Evolutionary conservation across 2,888 invertebrate species (phyloP).

Genomic region (Dicyrtoma fusca): DNA sequence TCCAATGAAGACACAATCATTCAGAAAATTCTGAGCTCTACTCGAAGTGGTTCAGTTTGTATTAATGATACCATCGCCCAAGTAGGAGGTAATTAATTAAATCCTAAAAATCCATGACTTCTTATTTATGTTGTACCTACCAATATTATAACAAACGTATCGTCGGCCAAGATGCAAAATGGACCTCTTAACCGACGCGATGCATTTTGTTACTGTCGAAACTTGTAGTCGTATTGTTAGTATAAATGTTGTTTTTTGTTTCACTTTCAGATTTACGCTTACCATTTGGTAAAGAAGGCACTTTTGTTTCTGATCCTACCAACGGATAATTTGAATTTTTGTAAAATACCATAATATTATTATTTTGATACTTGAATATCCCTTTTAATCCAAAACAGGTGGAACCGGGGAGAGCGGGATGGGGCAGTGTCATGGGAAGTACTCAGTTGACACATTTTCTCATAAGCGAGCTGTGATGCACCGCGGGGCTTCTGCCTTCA

Average conservation of each 20-base stretch:
- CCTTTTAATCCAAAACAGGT: too few species aligned
- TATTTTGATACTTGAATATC: too few species aligned
- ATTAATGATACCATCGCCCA: slow-evolving; percentile 29
- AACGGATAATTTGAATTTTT: too few species aligned
- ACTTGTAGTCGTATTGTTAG: too few species aligned
- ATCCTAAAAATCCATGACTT: neutral
- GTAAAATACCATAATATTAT: too few species aligned
- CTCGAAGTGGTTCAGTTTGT: slow-evolving; percentile 71
- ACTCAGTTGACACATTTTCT: slow-evolving; percentile 88
- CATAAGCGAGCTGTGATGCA: slow-evolving; percentile 73
- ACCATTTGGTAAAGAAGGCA: slow-evolving; percentile 27
- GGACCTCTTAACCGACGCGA: too few species aligned
- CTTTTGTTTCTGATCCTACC: too few species aligned
- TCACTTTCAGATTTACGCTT: slow-evolving; percentile 18
- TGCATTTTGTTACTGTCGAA: too few species aligned
- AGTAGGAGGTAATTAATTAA: slow-evolving; percentile 14
- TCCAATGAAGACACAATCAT: slow-evolving; percentile 66
- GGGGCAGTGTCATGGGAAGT: slow-evolving; percentile 81
- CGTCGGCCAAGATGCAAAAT: too few species aligned
- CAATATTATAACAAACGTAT: too few species aligned
- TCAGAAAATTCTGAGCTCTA: slow-evolving; percentile 70
- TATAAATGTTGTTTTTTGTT: slow-evolving; percentile 1
- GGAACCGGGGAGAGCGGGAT: slow-evolving; percentile 24
- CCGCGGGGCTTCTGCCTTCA: slow-evolving; percentile 38
- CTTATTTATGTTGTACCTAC: too few species aligned